Conservation (phyloP, 2,113 vertebrate species). For the Pseudois nayaur region DNA sequence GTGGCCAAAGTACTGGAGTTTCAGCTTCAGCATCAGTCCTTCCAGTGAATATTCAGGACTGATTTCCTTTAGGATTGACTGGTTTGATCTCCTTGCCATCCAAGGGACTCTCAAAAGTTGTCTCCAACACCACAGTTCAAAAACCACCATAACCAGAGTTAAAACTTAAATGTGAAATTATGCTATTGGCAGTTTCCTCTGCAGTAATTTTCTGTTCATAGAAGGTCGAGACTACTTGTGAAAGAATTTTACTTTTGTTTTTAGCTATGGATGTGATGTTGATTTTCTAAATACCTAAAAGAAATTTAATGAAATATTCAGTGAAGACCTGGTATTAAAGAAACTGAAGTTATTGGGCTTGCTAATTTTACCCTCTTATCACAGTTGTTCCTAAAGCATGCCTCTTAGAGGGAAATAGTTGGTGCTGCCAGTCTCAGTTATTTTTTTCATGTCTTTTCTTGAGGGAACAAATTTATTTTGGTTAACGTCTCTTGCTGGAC, state of each 20-base stretch:
- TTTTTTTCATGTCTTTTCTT: constrained; percentile 7
- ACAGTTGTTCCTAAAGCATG: background rate
- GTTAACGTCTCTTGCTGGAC: background rate
- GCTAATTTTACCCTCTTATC: background rate
- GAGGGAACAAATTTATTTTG: constrained; percentile 10
- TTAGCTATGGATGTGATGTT: background rate
- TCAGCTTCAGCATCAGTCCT: background rate
- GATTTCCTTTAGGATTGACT: background rate
- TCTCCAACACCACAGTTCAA: background rate
- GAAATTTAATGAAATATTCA: background rate
- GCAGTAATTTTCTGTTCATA: background rate
- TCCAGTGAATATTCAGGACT: background rate
- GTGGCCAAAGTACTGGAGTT: background rate
- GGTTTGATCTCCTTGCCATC: background rate
- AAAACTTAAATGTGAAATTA: background rate
- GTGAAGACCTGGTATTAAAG: background rate
- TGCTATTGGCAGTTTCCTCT: background rate
- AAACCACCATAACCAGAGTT: background rate
- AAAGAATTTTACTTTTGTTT: background rate
- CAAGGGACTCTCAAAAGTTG: background rate
- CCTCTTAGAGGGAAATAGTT: background rate
- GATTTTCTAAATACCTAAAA: background rate
- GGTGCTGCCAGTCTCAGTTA: background rate
- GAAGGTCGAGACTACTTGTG: background rate
- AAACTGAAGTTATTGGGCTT: background rate